phyloP scores from a whole-genome alignment of 2,113 vertebrate species.

The Fregata magnificens region DNA sequence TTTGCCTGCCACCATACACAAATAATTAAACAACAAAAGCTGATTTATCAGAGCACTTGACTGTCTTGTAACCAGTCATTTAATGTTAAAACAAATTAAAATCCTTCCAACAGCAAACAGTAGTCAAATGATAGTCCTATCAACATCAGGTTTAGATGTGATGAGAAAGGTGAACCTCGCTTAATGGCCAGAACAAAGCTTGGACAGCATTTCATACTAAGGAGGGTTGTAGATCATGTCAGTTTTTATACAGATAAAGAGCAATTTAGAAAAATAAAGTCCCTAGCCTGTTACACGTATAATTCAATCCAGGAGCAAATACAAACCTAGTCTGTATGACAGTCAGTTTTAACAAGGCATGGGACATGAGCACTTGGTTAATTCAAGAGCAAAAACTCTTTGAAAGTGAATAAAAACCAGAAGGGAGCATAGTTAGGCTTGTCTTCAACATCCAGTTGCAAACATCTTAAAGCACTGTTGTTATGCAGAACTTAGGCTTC shows the following conservation, averaged over 20 bases:
- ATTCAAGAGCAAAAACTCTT: not conserved
- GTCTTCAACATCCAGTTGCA: not conserved
- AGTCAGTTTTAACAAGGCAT: not conserved
- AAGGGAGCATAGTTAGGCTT: no score
- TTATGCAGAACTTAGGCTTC: not conserved
- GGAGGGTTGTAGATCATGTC: not conserved
- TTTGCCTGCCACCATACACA: not conserved
- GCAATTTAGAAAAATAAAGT: not conserved
- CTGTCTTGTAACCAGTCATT: not conserved
- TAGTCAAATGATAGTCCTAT: not conserved
- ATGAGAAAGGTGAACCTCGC: not conserved
- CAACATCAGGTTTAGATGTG: not conserved
- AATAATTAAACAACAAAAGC: not conserved
- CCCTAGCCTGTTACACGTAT: no score
- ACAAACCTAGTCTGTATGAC: not conserved
- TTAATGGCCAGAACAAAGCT: not conserved
- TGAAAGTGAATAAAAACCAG: not conserved
- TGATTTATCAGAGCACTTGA: not conserved
- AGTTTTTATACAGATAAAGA: not conserved
- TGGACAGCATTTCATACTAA: not conserved
- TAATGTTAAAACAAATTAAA: not conserved
- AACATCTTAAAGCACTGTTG: not conserved
- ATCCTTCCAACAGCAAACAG: not conserved
- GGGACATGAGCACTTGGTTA: not conserved
- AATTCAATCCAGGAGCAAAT: not conserved